Evolutionary conservation across 2,113 vertebrate species (phyloP).

Genomic region (Machaerirhynchus nigripectus): DNA sequence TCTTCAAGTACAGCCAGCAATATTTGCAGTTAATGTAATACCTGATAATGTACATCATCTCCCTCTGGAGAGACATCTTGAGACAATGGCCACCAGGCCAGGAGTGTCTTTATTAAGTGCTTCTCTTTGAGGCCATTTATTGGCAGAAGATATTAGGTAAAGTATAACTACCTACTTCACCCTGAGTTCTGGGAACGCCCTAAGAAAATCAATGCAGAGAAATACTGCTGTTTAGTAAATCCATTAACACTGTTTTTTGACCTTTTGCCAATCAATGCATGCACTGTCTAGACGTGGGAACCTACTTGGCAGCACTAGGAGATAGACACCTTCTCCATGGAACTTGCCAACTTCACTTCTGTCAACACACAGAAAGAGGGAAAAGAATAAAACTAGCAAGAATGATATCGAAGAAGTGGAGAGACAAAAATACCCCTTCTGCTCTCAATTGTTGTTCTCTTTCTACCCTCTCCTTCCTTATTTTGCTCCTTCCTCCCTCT

Average conservation of each 20-base stretch:
- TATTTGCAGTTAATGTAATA: not conserved
- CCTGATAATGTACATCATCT: not conserved
- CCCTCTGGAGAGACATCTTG: not conserved
- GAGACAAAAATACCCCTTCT: not conserved
- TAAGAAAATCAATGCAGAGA: conserved; percentile 13
- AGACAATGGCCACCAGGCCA: not conserved
- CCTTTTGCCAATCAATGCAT: not conserved
- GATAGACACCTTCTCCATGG: not conserved
- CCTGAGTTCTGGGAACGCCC: not conserved
- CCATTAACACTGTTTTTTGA: not conserved
- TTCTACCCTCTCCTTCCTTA: rapidly evolving
- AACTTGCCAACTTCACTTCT: not conserved
- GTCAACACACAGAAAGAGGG: not conserved
- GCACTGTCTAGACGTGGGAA: not conserved
- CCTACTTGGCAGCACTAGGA: not conserved
- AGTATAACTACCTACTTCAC: not conserved
- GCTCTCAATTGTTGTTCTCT: not conserved
- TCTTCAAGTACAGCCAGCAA: not conserved
- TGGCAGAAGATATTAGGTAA: not conserved
- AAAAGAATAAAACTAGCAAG: not conserved
- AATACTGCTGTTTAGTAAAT: conserved; percentile 21
- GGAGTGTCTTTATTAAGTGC: not conserved
- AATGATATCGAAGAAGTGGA: not conserved
- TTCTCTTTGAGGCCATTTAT: not conserved
- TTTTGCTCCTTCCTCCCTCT: not conserved